Evolutionary conservation across 1,140 invertebrate species (phyloP).

Genomic region (Phenacoccus solenopsis): DNA sequence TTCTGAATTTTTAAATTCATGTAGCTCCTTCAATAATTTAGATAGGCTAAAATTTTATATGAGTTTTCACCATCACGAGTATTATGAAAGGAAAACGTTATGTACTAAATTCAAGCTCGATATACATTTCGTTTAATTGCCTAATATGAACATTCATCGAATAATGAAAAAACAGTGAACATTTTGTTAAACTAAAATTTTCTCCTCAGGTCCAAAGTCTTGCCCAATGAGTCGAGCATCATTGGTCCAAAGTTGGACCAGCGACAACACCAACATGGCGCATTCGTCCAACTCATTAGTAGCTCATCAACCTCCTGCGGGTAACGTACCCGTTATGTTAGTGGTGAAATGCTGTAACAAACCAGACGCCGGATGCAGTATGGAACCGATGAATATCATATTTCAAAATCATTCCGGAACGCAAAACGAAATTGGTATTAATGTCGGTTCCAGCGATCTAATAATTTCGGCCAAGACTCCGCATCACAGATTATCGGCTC

Average conservation of each 20-base stretch:
- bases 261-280: not conserved
- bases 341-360: not conserved
- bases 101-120: too few relatives aligned
- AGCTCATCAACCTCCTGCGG: not conserved
- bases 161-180: too few relatives aligned
- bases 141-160: not conserved
- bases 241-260: not conserved
- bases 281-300: not conserved
- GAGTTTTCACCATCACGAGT: too few relatives aligned
- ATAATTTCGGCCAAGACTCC: not conserved
- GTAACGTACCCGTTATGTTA: not conserved
- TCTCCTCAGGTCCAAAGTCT: not conserved
- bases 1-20: too few relatives aligned
- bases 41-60: too few relatives aligned
- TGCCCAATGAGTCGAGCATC: not conserved
- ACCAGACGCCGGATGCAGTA: not conserved
- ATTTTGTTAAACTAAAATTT: too few relatives aligned
- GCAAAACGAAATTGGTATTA: not conserved
- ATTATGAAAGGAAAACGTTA: not conserved
- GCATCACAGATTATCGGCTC: not conserved
- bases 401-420: not conserved
- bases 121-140: not conserved
- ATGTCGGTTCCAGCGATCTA: not conserved
- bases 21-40: too few relatives aligned
- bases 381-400: not conserved